Conservation (phyloP, 2,797 vertebrate genomes). For the Selene dorsalis region DNA sequence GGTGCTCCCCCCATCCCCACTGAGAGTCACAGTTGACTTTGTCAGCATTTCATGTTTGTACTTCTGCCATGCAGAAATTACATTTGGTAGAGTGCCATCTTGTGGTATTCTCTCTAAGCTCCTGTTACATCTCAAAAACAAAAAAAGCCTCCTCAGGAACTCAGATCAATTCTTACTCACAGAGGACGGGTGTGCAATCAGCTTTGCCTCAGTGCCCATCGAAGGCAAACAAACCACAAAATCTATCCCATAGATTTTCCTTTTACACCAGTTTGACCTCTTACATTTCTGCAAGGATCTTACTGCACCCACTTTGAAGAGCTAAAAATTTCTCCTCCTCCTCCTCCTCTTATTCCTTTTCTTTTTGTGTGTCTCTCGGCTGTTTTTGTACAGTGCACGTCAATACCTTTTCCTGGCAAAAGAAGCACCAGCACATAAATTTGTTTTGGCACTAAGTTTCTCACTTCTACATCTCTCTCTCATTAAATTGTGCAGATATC, state of each 20-base stretch:
- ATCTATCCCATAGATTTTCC: constrained; percentile 39
- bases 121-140: not conserved
- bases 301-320: constrained; percentile 1
- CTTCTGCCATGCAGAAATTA: constrained; percentile 3
- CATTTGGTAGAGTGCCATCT: constrained; percentile 55
- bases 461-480: not conserved
- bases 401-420: not conserved
- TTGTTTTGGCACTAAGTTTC: not conserved
- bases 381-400: not conserved
- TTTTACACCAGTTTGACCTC: constrained; percentile 14
- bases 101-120: constrained; percentile 36
- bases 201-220: not conserved
- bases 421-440: not conserved
- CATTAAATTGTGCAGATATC: constrained; percentile 29
- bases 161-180: not conserved
- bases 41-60: constrained; percentile 33
- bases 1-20: constrained; percentile 22
- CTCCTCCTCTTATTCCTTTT: constrained; percentile 10
- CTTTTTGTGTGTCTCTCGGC: not conserved
- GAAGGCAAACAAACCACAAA: constrained; percentile 8
- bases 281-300: not conserved
- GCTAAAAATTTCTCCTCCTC: not conserved
- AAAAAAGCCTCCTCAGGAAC: not conserved
- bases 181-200: not conserved
- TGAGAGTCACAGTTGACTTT: constrained; percentile 33